Base-by-base conservation (phyloP, 2,888 invertebrate genomes). In the Harpalus rufipes region DNA sequence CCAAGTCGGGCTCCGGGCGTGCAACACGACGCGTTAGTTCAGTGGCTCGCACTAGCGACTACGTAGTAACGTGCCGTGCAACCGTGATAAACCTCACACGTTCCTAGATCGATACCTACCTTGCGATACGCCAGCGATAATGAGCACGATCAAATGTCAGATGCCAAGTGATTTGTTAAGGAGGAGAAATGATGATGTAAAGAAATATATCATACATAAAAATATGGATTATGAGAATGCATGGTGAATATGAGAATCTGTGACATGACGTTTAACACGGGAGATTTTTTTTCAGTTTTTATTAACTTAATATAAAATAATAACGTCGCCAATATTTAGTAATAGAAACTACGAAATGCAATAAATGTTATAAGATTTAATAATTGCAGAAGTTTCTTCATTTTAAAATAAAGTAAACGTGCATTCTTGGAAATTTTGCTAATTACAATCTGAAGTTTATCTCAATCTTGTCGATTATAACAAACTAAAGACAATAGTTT, bases 401-500 rank as follows among this genome's bases (percentile, higher is more conserved):
- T 14, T 68, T 32, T 39, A n/a, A 32, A 68, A 14, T 68, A 68
- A 68, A 68, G 68, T 41, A 68, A 68, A 44, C 72, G 72, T 74
- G 72, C 44, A 44, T 44, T 74, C 16, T 44, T 74, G 18, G 7
- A 74, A 51, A 74, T 74, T 74, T 74, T 74, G 72, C 72, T 44
- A 74, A 74, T 74, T 74, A 41, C 51, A 41, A 44, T 5, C 14
- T n/a, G 65, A 44, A 41, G 14, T 44, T 72, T 68, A 68, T 68
- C 44, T 72, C 44, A 41, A 44, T 10, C 10, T 74, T 68, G 41
- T 68, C 39, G 39, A 68, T 68, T 39, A 12, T 39, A 68, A 68
- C 68, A 68, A 68, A 68, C 68, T 68, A 39, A 63, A 44, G 44
- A 74, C 72, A 44, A 74, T 74, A 74, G 72, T 74, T 74, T 44